Base-by-base conservation (phyloP, 2,113 vertebrate species). In the Marmota flaviventris region DNA sequence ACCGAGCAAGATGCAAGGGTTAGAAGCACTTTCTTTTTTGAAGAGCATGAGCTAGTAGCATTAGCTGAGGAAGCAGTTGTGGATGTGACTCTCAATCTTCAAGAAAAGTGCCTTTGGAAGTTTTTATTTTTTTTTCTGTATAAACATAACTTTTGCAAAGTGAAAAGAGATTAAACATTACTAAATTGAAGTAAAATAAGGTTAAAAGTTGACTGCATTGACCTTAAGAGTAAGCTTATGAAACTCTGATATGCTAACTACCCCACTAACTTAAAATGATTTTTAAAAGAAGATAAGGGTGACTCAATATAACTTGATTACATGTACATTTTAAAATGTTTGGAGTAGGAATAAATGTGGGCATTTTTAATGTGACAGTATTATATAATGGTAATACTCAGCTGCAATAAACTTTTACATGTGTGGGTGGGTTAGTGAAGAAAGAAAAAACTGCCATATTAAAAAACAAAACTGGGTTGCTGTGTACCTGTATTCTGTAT, bases 241-340 rank as follows among this genome's bases (percentile, higher is more conserved):
- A n/a, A 94, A 58, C 45, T 83, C 16, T 96, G 69, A 85, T 69
- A 78, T 73, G 51, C 89, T 89, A 89, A 89, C 11, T 82, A 85
- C 6, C 20, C 24, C 63, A 69, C 5, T 48, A 90, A 87, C 17
- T 82, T 96, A 63, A 91, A 85, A 53, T 72, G 69, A 69, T 95
- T 94, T 73, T 82, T 56, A 53, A 89, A 93, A 94, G 72, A 93
- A 48, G 48, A 20, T 76, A 85, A 92, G 69, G 39, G 16, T 73
- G 2, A 73, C 63, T 89, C 48, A 93, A 48, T 73, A 72, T 70
- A 87, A 79, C 78, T 84, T 85, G 51, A 94, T 86, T 89, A 85
- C 39, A 95, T 84, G 85, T 92, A 85, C 39, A 84, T 89, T 93
- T 89, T 76, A 42, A 97, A 95, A 89, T 93, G 51, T 82, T 93